These are phyloP conservation scores for Scortum barcoo DNA, from an alignment of 2,113 vertebrate species.

Conservation along the genomic window DNA sequence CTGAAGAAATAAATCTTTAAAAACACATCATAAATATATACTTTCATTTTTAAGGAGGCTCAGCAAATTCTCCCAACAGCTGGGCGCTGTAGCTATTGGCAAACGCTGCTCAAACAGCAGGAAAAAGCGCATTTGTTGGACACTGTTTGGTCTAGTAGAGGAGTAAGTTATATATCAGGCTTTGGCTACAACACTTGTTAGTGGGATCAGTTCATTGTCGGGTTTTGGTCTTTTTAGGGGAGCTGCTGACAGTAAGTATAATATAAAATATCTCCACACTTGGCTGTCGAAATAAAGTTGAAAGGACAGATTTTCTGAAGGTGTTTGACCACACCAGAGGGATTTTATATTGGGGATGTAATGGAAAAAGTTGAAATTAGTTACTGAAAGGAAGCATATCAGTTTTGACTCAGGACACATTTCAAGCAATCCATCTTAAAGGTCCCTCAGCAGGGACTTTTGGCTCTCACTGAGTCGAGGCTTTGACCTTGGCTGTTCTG, in stretches of 20 bases:
- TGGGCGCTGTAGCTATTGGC: background rate
- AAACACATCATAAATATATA: background rate
- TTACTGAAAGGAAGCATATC: background rate
- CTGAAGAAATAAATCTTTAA: background rate
- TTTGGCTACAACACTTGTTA: background rate
- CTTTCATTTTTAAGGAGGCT: background rate
- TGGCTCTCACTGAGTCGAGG: background rate
- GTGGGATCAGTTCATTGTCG: background rate
- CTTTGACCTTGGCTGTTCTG: constrained; percentile 12
- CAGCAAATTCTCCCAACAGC: too few species aligned
- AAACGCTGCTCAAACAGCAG: background rate
- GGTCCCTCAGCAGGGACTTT: background rate
- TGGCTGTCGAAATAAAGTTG: background rate
- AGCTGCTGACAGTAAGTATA: background rate
- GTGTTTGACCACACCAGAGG: background rate
- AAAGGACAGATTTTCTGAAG: background rate
- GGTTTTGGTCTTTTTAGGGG: background rate
- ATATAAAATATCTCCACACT: constrained; percentile 1
- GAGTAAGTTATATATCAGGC: background rate
- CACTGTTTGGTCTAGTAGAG: background rate
- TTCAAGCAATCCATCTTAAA: background rate
- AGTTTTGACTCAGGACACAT: background rate
- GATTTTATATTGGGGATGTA: background rate
- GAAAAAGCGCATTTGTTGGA: background rate
- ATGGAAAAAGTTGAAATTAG: background rate